Base-by-base conservation (phyloP, 35 echinoderm and acorn worm genomes). In the Diadema setosum region DNA sequence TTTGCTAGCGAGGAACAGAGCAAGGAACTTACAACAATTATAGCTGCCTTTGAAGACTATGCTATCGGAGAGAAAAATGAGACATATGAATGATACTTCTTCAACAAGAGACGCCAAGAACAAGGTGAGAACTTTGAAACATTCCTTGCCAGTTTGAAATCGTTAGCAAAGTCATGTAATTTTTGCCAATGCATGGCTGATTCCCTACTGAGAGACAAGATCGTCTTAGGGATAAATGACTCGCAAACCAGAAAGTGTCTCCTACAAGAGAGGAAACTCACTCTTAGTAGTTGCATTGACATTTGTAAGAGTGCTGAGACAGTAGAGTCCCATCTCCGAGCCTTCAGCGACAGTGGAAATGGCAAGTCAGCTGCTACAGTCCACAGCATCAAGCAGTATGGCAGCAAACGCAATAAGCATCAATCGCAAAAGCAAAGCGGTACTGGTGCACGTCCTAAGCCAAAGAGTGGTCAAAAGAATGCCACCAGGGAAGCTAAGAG, bases 11-110 rank as follows among this genome's bases (percentile, higher is more conserved):
- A 89, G 0, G 74, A 89, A 7, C 33, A 81, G 7, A 81, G 29
- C 45, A 81, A 18, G 1, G 42, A 81, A 49, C 45, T 89, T 2
- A 52, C 81, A 20, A 65, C 48, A 14, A 65, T 90, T 1, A 59
- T 90, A 0, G 42, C 25, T 32, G 63, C 57, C 1, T 86, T 86
- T 70, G 84, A 86, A n/a, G 33, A 26, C n/a, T 70, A 86, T 46
- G 33, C 63, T 34, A 16, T 86, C 0, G 84, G 84, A 44, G 84
- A 86, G 30, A 86, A 60, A 35, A 86, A 86, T 27, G 33, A 90
- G 55, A 90, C 55, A 24, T 90, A 82, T 65, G 87, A 90, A 81
- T 41, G 52, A 9, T 90, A 90, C 55, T n/a, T 82, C 39, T 90
- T 90, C 17, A 90, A 90, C 40, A 82, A 81, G 1, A 32, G 87